Evolutionary conservation across 2,113 vertebrate genomes (phyloP).

Genomic region (Melanostigma gelatinosum): DNA sequence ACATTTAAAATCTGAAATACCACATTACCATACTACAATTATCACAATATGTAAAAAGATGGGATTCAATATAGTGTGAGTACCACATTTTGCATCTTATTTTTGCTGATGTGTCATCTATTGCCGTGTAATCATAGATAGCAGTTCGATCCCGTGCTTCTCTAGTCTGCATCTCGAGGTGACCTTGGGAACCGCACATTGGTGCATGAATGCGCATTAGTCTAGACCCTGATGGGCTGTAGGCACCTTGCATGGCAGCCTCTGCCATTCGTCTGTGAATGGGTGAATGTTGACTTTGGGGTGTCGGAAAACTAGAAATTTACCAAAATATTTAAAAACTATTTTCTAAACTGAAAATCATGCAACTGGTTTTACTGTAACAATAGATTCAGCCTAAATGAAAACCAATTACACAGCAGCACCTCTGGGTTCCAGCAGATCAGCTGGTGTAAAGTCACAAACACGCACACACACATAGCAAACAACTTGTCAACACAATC

Average conservation of each 20-base stretch:
- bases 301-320: background rate
- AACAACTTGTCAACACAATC: conserved; percentile 55
- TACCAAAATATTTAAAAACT: background rate
- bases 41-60: background rate
- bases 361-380: background rate
- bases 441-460: conserved; percentile 32
- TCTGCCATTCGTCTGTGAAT: background rate
- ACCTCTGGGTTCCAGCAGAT: conserved; percentile 13
- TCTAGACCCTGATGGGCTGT: no score
- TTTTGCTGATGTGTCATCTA: no score
- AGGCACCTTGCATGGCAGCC: no score
- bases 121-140: background rate
- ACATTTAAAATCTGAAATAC: background rate
- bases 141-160: background rate
- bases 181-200: background rate
- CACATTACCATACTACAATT: background rate
- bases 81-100: no score
- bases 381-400: background rate
- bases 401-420: conserved; percentile 21
- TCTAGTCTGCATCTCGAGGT: background rate
- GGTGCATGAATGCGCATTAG: background rate
- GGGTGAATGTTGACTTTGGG: background rate
- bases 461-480: conserved; percentile 14
- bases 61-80: no score
- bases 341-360: background rate